Evolutionary conservation across 2,888 invertebrate species (phyloP).

Genomic region (Listrodromus nycthemerus): DNA sequence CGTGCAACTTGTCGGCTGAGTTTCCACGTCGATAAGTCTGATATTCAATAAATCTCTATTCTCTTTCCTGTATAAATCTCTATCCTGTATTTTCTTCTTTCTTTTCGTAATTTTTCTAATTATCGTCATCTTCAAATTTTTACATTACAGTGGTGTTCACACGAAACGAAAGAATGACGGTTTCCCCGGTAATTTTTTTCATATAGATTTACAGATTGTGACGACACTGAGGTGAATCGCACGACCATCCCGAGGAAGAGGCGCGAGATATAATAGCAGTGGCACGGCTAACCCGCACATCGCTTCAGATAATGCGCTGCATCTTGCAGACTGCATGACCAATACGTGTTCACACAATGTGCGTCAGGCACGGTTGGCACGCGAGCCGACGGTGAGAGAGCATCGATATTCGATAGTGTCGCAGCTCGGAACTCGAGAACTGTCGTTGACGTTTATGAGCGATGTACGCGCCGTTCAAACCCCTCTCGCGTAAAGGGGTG

Average conservation of each 20-base stretch:
- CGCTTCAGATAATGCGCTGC: conserved; percentile 27
- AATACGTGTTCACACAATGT: neutral
- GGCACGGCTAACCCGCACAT: conserved; percentile 25
- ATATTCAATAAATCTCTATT: too few relatives aligned
- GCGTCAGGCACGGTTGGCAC: neutral
- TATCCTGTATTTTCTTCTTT: too few relatives aligned
- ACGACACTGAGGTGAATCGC: too few relatives aligned
- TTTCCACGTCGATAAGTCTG: neutral
- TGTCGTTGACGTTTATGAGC: conserved; percentile 84
- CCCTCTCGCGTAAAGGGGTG: conserved; percentile 11
- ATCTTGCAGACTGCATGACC: conserved; percentile 15
- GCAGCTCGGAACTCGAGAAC: conserved; percentile 66
- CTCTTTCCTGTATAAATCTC: too few relatives aligned
- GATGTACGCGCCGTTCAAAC: conserved; percentile 77
- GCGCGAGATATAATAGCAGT: too few relatives aligned
- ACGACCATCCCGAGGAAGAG: too few relatives aligned
- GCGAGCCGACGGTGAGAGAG: conserved; percentile 3
- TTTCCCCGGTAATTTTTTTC: too few relatives aligned
- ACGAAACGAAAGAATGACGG: too few relatives aligned
- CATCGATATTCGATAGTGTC: conserved; percentile 68
- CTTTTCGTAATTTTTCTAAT: too few relatives aligned
- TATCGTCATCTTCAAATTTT: too few relatives aligned
- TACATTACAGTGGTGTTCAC: too few relatives aligned
- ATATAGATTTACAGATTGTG: too few relatives aligned
- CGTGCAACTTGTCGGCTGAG: neutral